phyloP scores from a whole-genome alignment of 2,113 vertebrate species.

The Alligator sinensis region DNA sequence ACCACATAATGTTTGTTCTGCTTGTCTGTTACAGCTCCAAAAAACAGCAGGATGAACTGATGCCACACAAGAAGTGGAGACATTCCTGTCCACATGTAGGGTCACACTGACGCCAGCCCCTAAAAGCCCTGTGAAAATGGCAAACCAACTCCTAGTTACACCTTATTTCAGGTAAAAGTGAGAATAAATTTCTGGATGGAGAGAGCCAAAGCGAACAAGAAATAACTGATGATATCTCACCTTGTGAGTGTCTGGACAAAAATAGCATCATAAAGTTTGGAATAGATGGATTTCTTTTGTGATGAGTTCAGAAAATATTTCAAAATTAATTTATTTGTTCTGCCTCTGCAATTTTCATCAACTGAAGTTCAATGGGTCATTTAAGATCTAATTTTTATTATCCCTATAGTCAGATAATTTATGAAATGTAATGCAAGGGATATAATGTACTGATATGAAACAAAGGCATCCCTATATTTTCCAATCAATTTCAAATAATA shows the following conservation, averaged over 20 bases:
- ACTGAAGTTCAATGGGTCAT: conserved; percentile 11
- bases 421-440: not conserved
- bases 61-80: not conserved
- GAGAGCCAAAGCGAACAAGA: not conserved
- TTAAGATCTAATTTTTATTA: conserved; percentile 23
- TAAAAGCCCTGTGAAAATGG: not conserved
- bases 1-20: not conserved
- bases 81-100: conserved; percentile 1
- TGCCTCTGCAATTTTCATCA: not conserved
- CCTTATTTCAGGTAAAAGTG: not conserved
- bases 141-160: not conserved
- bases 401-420: not conserved
- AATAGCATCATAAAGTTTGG: conserved; percentile 22
- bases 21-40: not conserved
- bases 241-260: not conserved
- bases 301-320: not conserved
- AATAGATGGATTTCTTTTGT: not conserved
- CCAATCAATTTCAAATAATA: conserved; percentile 16
- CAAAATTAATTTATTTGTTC: conserved; percentile 28
- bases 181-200: not conserved
- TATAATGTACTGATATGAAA: conserved; percentile 11
- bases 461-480: conserved; percentile 4
- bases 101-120: accelerated
- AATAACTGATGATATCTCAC: not conserved
- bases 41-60: not conserved